Percentiles rank a stretch among this genome's conserved stretches.
phyloP scores from a whole-genome alignment of 2,113 vertebrate species.

The Cebus imitator region DNA sequence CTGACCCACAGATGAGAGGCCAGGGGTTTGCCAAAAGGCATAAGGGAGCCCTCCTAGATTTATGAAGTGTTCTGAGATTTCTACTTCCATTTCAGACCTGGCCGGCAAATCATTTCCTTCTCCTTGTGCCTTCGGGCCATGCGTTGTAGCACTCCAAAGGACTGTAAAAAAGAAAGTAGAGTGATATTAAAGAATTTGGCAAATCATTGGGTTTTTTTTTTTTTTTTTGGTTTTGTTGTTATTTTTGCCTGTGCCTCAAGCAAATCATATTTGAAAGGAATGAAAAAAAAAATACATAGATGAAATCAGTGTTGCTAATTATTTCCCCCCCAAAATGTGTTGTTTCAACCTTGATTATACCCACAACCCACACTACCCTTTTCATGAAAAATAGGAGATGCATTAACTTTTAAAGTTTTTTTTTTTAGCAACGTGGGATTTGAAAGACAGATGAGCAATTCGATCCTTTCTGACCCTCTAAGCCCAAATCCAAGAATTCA shows the following conservation, averaged over 20 bases:
- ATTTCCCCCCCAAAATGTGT: background rate
- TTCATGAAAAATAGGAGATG: background rate
- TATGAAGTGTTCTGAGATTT: background rate
- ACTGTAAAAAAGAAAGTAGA: background rate
- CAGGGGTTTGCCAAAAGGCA: background rate
- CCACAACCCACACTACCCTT: background rate
- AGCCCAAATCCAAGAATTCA: slow-evolving; percentile 22
- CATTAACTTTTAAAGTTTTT: slow-evolving; percentile 26
- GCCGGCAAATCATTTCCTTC: background rate
- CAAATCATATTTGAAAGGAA: background rate
- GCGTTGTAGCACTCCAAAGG: background rate
- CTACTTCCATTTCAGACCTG: background rate
- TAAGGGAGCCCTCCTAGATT: background rate
- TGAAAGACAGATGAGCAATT: slow-evolving; percentile 32
- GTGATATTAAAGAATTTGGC: background rate
- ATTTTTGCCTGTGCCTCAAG: background rate
- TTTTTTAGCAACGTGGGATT: background rate
- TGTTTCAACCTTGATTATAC: background rate
- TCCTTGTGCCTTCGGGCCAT: background rate
- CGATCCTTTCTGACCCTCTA: background rate
- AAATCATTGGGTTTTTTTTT: background rate
- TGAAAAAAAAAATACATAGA: background rate
- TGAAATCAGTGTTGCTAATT: background rate
- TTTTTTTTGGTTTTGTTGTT: background rate
- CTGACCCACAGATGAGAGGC: background rate